phyloP scores from a whole-genome alignment of 1,140 invertebrate species.

The Laupala kohalensis region DNA sequence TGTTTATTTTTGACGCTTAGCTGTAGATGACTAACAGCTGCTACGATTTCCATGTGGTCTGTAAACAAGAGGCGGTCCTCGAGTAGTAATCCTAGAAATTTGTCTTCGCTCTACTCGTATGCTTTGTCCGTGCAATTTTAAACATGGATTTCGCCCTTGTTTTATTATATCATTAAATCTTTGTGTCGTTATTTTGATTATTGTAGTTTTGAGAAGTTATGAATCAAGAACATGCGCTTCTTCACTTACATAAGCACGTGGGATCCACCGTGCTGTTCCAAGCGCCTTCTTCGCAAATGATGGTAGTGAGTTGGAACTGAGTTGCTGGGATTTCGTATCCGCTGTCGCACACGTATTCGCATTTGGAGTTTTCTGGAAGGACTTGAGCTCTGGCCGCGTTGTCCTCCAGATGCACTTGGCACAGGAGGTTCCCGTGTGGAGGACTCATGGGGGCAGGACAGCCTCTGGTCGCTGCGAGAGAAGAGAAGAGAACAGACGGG shows the following conservation, averaged over 20 bases:
- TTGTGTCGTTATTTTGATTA: too few species aligned
- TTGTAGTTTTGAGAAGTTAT: too few species aligned
- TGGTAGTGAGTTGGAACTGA: not conserved
- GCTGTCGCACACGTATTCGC: slow-evolving; percentile 9
- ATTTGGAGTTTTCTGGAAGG: slow-evolving; percentile 3
- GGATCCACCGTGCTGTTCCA: slow-evolving; percentile 12
- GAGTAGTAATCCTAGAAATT: too few species aligned
- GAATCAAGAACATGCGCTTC: too few species aligned
- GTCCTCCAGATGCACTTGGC: not conserved
- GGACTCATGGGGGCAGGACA: slow-evolving; percentile 11
- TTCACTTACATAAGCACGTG: slow-evolving; percentile 7
- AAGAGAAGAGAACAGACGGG: not conserved
- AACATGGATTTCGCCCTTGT: too few species aligned
- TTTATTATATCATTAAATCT: too few species aligned
- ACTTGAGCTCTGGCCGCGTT: not conserved
- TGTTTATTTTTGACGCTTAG: too few species aligned
- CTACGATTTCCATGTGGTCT: too few species aligned
- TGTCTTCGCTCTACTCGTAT: too few species aligned
- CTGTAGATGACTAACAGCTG: too few species aligned
- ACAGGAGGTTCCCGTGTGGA: slow-evolving; percentile 5
- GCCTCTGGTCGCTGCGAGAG: not conserved
- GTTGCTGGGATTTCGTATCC: slow-evolving; percentile 2
- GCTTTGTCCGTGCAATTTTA: too few species aligned
- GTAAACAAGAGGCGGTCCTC: too few species aligned
- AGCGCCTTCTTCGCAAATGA: not conserved